phyloP scores from a whole-genome alignment of 2,888 invertebrate genomes.

The Euspilapteryx auroguttella region DNA sequence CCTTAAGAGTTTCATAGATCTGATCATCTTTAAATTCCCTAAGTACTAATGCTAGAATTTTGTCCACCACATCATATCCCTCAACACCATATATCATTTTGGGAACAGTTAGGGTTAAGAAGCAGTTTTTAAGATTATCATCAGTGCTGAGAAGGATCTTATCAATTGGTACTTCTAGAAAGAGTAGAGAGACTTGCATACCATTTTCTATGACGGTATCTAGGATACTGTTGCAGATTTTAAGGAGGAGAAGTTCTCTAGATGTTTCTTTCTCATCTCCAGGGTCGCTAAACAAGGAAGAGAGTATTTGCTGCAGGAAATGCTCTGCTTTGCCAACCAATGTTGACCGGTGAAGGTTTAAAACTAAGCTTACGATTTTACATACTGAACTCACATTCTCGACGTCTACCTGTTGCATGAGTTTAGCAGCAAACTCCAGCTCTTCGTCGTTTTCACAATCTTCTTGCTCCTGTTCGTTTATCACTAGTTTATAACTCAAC shows the following conservation, averaged over 20 bases:
- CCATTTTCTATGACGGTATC: conserved; percentile 18
- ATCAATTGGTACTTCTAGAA: conserved; percentile 27
- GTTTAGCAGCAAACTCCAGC: conserved; percentile 25
- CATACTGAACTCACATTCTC: conserved; percentile 26
- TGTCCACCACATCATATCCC: conserved; percentile 31
- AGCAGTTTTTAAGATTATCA: conserved; percentile 26
- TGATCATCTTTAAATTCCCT: conserved; percentile 25
- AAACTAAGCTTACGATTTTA: conserved; percentile 23
- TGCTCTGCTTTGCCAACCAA: conserved; percentile 37
- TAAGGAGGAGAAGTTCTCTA: conserved; percentile 16
- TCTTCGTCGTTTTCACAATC: conserved; percentile 38
- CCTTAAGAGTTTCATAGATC: conserved; percentile 18
- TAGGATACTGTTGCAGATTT: conserved; percentile 28
- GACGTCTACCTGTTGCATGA: conserved; percentile 17
- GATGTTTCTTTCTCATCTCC: conserved; percentile 8
- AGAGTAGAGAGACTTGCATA: conserved; percentile 19
- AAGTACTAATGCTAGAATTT: too few relatives aligned
- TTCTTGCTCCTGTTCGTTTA: conserved; percentile 30
- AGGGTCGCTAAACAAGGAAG: conserved; percentile 10
- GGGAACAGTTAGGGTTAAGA: conserved; percentile 31
- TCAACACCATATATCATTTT: conserved; percentile 20
- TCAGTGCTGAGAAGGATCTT: conserved; percentile 19
- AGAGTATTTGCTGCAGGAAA: conserved; percentile 39
- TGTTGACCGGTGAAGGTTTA: conserved; percentile 22
- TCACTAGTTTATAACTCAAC: conserved; percentile 38